Conservation (phyloP, 1,140 invertebrate species). For the Sesamia nonagrioides region DNA sequence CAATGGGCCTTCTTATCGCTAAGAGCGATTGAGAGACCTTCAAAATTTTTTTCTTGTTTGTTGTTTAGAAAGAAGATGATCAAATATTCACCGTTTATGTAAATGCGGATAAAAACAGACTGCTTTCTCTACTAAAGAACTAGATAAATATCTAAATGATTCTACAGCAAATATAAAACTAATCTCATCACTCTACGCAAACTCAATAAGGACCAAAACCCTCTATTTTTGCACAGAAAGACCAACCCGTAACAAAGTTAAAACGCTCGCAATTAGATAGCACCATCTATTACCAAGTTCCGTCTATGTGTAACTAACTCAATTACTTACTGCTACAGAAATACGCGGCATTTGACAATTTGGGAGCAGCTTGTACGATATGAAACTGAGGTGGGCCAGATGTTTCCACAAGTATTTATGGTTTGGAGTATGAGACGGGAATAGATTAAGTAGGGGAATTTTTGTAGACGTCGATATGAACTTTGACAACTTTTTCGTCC, state of each 20-base stretch:
- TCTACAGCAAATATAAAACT: not conserved
- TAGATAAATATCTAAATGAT: not conserved
- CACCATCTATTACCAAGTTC: constrained; percentile 41
- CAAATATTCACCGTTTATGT: too few relatives aligned
- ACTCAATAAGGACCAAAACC: not conserved
- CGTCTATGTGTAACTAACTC: constrained; percentile 44
- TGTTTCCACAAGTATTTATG: constrained; percentile 1
- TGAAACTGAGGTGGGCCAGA: constrained; percentile 7
- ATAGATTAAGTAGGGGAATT: too few relatives aligned
- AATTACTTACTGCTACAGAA: constrained; percentile 40
- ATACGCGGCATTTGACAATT: constrained; percentile 44
- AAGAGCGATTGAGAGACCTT: too few relatives aligned
- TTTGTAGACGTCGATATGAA: too few relatives aligned
- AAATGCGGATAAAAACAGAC: too few relatives aligned
- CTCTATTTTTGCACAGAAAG: not conserved
- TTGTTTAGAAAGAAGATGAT: too few relatives aligned
- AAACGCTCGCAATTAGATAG: constrained; percentile 39
- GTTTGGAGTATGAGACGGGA: not conserved
- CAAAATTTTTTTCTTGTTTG: too few relatives aligned
- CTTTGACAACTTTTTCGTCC: too few relatives aligned
- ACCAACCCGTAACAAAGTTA: constrained; percentile 34
- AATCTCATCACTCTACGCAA: not conserved
- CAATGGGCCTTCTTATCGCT: too few relatives aligned
- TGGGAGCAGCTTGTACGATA: constrained; percentile 22
- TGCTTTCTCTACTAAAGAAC: too few relatives aligned